A percentile compares a stretch with the other conserved stretches of the same genome.
Evolutionary conservation across 1,140 invertebrate genomes (phyloP).

Genomic region (Halictus rubicundus): DNA sequence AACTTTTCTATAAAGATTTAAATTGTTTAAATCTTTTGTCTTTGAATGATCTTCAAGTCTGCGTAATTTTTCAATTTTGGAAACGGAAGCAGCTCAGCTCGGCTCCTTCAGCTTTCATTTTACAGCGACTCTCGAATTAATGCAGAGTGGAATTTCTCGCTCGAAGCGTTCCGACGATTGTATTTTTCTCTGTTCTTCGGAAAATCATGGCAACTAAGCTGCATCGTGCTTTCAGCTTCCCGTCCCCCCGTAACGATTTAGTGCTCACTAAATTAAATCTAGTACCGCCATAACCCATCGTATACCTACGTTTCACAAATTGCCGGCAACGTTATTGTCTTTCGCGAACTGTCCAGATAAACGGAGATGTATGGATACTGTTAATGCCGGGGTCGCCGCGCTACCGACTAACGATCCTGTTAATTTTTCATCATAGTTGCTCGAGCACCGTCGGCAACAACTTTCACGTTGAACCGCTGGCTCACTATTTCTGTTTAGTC

Average conservation of each 20-base stretch:
- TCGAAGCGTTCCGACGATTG: background rate
- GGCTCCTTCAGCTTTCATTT: background rate
- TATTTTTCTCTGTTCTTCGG: background rate
- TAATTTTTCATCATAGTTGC: constrained; percentile 14
- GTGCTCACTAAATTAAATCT: constrained; percentile 38
- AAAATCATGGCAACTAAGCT: background rate
- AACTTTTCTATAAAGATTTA: no score
- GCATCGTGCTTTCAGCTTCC: no score
- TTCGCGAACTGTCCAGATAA: constrained; percentile 22
- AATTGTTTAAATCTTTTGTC: no score
- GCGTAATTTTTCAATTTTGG: no score
- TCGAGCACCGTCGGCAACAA: background rate
- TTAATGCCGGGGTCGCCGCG: constrained; percentile 2
- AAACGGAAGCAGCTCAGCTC: no score
- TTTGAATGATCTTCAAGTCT: no score
- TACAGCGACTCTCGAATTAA: constrained; percentile 17
- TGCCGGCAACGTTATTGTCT: constrained; percentile 22
- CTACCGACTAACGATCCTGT: background rate
- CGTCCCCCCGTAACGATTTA: constrained; percentile 13
- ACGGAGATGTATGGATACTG: constrained; percentile 30
- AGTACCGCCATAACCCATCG: constrained; percentile 11
- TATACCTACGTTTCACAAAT: constrained; percentile 37
- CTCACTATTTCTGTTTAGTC: background rate
- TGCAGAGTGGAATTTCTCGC: background rate
- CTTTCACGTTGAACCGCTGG: background rate